These are phyloP conservation scores for Ctenosaura bakeri DNA, from an alignment of 2,797 vertebrate genomes.

Conservation along the genomic window DNA sequence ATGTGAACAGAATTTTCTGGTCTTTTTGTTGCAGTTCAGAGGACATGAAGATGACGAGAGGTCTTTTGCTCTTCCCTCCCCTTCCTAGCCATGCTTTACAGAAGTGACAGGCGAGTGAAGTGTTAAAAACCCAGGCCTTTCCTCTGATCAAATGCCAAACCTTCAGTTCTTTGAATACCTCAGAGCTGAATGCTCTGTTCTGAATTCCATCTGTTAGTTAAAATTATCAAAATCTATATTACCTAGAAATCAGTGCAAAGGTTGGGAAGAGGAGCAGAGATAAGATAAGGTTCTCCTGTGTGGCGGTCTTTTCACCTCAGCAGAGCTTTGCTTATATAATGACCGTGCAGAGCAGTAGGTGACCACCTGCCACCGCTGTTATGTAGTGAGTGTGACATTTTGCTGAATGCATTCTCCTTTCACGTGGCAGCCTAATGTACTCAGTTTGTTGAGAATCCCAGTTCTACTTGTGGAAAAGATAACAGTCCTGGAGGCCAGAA, in stretches of 20 bases:
- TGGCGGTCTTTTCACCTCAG: constrained; percentile 66
- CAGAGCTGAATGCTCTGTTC: constrained; percentile 45
- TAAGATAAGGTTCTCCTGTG: constrained; percentile 73
- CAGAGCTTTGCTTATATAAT: constrained; percentile 47
- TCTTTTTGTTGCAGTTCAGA: constrained; percentile 30
- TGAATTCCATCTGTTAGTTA: constrained; percentile 70
- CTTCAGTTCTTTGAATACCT: constrained; percentile 60
- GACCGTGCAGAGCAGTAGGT: constrained; percentile 63
- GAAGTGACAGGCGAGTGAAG: constrained; percentile 62
- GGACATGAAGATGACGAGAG: constrained; percentile 22
- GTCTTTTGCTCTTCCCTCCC: constrained; percentile 13
- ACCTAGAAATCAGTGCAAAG: constrained; percentile 73
- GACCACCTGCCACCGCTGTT: constrained; percentile 20
- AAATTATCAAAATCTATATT: constrained; percentile 69
- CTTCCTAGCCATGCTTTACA: neutral
- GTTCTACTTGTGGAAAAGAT: neutral
- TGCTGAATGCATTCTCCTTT: constrained; percentile 30
- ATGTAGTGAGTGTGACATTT: constrained; percentile 20
- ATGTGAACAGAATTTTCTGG: constrained; percentile 21
- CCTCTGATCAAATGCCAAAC: constrained; percentile 58
- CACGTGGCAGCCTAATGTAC: constrained; percentile 7
- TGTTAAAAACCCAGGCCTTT: constrained; percentile 59
- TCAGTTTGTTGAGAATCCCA: constrained; percentile 6
- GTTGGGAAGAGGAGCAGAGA: constrained; percentile 65
- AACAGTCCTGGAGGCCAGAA: neutral